Percentiles rank a stretch among this genome's conserved stretches.
These are phyloP conservation scores for Puffinus mauretanicus DNA, from an alignment of 2,113 vertebrate species.

Conservation along the genomic window DNA sequence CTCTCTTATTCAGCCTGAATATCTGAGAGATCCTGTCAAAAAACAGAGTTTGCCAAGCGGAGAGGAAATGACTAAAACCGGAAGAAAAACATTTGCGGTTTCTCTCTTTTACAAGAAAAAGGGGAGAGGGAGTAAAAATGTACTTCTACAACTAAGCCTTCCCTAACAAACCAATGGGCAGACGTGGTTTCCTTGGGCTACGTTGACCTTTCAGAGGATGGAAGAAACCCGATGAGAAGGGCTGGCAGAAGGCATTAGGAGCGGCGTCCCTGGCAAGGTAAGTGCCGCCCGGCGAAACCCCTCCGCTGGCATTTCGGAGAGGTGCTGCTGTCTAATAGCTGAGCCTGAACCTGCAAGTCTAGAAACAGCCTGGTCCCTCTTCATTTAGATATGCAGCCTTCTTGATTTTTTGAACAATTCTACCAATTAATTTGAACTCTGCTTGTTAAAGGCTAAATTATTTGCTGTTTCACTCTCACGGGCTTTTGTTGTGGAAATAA, in stretches of 20 bases:
- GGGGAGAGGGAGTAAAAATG: background rate
- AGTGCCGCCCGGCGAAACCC: background rate
- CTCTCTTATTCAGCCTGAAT: background rate
- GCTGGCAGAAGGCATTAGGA: background rate
- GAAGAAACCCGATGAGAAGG: rapidly evolving
- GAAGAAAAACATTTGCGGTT: slow-evolving; percentile 65
- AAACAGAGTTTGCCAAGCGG: background rate
- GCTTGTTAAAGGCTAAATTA: background rate
- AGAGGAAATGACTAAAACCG: slow-evolving; percentile 62
- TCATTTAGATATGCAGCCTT: too few species aligned
- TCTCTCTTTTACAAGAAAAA: background rate
- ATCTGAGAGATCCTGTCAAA: background rate
- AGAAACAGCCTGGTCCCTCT: background rate
- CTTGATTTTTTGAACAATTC: background rate
- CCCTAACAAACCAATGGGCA: background rate
- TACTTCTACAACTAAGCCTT: background rate
- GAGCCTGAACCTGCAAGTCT: background rate
- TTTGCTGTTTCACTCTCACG: background rate
- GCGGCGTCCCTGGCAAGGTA: background rate
- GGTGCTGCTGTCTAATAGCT: background rate
- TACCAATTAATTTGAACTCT: background rate
- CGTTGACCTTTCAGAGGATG: rapidly evolving
- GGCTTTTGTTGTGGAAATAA: background rate
- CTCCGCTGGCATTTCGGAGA: background rate
- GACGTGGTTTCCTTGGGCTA: background rate